Base-by-base conservation (phyloP, 2,888 invertebrate species). In the Marasmarcha lunaedactyla region DNA sequence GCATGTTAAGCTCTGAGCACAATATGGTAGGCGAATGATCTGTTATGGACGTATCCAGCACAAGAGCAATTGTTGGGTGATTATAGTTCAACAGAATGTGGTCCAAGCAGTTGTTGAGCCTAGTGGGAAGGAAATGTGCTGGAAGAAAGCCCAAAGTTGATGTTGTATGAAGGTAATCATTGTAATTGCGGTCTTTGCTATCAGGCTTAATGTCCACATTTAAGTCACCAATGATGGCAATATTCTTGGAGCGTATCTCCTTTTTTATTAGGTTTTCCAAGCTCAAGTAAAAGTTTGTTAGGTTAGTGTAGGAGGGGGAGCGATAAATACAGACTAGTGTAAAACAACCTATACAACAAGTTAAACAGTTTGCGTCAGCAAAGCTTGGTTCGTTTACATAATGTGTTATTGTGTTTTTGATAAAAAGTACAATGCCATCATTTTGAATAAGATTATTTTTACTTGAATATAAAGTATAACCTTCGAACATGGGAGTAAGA, bases 341-440 rank as follows among this genome's bases (percentile, higher is more conserved):
- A 4, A n/a, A 7, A 11, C 4, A 4, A 10, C 12, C 30, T 10
- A 10, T 30, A 11, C 30, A 7, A 3, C 4, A 10, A 10, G 10
- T n/a, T 6, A 30, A n/a, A n/a, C 30, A 30, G 10, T 30, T 30
- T 6, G 30, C 30, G 12, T 30, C 12, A 4, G n/a, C 4, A 30
- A 30, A 11, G n/a, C 4, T 11, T 10, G 30, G 30, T 30, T 30
- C 30, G 4, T 4, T 6, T 30, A 30, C n/a, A 11, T 3, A 6
- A n/a, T n/a, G 10, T 6, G 2, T 30, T 10, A 11, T 30, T 10
- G n/a, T 6, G 12, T 30, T 30, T 13, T 37, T 37, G 2, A 13
- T 14, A 25, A 40, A 46, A 2, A 46, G 15, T 10, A 39, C 42
- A 6, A 46, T 40, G 7, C 46, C 43, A 20, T 44, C 44, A 40